A percentile compares a stretch with the other conserved stretches of the same genome.
These are phyloP conservation scores for Autographa gamma DNA, from an alignment of 2,888 invertebrate species.

Conservation along the genomic window DNA sequence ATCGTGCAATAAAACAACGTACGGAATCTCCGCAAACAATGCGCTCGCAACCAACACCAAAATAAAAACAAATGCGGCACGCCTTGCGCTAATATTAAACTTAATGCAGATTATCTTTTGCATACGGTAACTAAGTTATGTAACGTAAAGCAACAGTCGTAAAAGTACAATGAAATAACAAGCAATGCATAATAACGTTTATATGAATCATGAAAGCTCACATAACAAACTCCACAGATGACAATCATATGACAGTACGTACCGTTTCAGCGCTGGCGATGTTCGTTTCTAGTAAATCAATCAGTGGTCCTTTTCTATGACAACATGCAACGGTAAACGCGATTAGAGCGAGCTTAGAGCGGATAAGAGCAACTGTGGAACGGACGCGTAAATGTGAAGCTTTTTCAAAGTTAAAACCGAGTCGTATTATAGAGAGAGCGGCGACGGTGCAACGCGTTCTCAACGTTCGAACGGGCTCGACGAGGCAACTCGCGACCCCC, in stretches of 20 bases:
- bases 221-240: constrained; percentile 53
- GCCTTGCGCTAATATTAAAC: constrained; percentile 54
- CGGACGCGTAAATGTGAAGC: constrained; percentile 76
- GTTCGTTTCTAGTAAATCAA: constrained; percentile 76
- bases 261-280: constrained; percentile 79
- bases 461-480: constrained; percentile 76
- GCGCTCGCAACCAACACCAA: constrained; percentile 62
- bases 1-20: constrained; percentile 72
- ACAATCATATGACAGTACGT: constrained; percentile 71
- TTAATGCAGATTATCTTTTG: constrained; percentile 53
- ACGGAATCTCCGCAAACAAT: constrained; percentile 72
- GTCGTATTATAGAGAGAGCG: constrained; percentile 72
- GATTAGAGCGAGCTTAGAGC: constrained; percentile 73
- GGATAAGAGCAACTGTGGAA: constrained; percentile 74
- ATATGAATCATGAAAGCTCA: constrained; percentile 56
- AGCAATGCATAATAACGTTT: constrained; percentile 56
- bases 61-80: constrained; percentile 67
- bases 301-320: constrained; percentile 74
- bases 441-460: constrained; percentile 72
- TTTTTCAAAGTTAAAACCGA: constrained; percentile 79
- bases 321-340: constrained; percentile 72
- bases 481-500: constrained; percentile 84
- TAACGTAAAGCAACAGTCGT: constrained; percentile 56
- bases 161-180: constrained; percentile 55
- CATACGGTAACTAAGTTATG: constrained; percentile 56